Conservation (phyloP, 2,113 vertebrate species). For the Chaenocephalus aceratus region DNA sequence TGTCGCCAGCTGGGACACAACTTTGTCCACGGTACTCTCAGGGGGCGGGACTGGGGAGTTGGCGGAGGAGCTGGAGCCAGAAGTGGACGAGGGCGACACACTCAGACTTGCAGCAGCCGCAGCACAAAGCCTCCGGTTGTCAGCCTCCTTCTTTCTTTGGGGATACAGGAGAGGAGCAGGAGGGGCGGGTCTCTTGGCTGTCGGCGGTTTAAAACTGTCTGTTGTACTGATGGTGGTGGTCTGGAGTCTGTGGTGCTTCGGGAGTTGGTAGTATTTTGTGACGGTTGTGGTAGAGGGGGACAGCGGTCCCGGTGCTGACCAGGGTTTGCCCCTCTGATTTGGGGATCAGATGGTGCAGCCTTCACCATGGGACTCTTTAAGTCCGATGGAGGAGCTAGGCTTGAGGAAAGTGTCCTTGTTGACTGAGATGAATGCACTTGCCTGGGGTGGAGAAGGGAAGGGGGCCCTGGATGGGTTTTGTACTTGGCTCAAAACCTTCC, state of each 20-base stretch:
- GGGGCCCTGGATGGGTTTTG: constrained; percentile 60
- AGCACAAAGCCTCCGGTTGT: constrained; percentile 64
- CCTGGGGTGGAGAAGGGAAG: constrained; percentile 81
- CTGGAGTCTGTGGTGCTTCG: background rate
- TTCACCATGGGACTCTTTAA: constrained; percentile 35
- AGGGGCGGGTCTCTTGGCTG: constrained; percentile 49
- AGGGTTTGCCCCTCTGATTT: constrained; percentile 19
- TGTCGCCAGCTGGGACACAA: constrained; percentile 75
- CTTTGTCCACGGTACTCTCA: constrained; percentile 75
- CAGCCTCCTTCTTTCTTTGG: constrained; percentile 81
- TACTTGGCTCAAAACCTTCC: constrained; percentile 38
- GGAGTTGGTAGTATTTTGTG: background rate
- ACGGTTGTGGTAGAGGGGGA: constrained; percentile 26
- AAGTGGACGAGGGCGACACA: background rate
- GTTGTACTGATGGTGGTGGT: background rate
- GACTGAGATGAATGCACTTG: constrained; percentile 83
- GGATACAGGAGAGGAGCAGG: constrained; percentile 71
- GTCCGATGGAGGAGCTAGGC: constrained; percentile 62
- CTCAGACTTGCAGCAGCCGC: background rate
- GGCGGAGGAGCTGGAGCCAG: constrained; percentile 1
- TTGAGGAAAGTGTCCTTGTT: constrained; percentile 76
- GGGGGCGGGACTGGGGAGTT: constrained; percentile 42
- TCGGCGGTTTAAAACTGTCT: constrained; percentile 25
- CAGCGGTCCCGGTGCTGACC: constrained; percentile 5
- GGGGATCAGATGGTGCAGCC: constrained; percentile 22